These are phyloP conservation scores for Smittia aterrima DNA, from an alignment of 2,888 invertebrate genomes.

Conservation along the genomic window DNA sequence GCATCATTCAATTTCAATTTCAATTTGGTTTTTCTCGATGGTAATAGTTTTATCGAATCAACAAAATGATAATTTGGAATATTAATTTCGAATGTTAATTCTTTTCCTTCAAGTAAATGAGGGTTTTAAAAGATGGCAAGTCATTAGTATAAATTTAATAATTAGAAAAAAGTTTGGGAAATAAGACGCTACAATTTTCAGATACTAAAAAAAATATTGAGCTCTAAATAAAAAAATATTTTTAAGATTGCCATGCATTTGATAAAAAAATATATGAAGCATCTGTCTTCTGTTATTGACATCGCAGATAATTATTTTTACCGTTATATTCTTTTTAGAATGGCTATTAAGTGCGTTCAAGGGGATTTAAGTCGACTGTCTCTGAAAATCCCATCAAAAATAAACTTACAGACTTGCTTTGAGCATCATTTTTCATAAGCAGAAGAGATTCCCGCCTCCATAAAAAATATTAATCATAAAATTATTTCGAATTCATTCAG, in stretches of 20 bases:
- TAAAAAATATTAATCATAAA: slow-evolving; percentile 31
- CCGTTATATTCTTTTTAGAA: background rate
- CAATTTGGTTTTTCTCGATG: background rate
- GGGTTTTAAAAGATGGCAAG: background rate
- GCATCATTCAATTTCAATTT: background rate
- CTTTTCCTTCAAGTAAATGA: background rate
- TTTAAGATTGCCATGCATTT: too few species aligned
- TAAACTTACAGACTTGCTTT: background rate
- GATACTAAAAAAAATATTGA: too few species aligned
- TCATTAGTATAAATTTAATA: too few species aligned
- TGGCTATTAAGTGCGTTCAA: background rate
- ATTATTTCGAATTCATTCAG: slow-evolving; percentile 20
- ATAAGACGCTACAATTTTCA: too few species aligned
- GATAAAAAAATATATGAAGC: too few species aligned
- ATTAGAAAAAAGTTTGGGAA: too few species aligned
- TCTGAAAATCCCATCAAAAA: slow-evolving; percentile 10
- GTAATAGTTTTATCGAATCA: too few species aligned
- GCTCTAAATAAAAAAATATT: too few species aligned
- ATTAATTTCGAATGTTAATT: background rate
- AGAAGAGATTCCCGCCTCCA: background rate
- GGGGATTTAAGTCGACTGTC: background rate
- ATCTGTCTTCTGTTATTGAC: background rate
- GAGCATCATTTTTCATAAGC: slow-evolving; percentile 18
- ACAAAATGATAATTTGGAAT: too few species aligned
- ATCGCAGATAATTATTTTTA: background rate